Base-by-base conservation (phyloP, 2,113 vertebrate genomes). In the Mionectes macconnelli region DNA sequence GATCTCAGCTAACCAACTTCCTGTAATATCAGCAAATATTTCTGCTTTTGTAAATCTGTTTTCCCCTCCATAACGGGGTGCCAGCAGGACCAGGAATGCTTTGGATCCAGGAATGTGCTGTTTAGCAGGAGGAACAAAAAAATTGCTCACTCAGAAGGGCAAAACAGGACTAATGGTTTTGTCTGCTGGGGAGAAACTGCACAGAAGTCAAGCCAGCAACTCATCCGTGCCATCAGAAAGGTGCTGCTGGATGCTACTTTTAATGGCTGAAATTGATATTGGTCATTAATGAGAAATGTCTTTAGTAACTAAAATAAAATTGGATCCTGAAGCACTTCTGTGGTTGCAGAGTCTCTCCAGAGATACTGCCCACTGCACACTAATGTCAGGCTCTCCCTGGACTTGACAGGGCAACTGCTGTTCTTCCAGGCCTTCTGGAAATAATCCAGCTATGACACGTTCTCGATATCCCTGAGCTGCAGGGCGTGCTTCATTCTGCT, bases 1-100 rank as follows among this genome's bases (percentile, higher is more conserved):
- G 76, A 86, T 93, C 69, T 84, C 85, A 57, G 84, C 90, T 85
- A 40, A 89, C 30, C 3, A 4, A 56, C 62, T 79, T 94, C 86
- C 86, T 83, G 77, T 89, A 70, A 67, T 49, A 95, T 94, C 94
- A 97, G 94, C 96, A 95, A 91, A 94, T 93, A 85, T 64, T 87
- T 94, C 62, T 87, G 92, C 90, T 92, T 88, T 87, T 94, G 76
- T 82, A 96, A 68, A 63, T 69, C 35, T 87, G 39, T 80, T 81
- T 88, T 95, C 42, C 74, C 28, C 74, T 94, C 63, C 39, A 10
- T 76, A 74, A 64, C 2, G 15, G 63, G 66, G 64, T 89, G 88
- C 86, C 89, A 87, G 80, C 2, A 0, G 57, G 39, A 87, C 67
- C 83, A 76, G 84, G 76, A 96, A 90, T 84, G 50, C 66, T 87